phyloP scores from a whole-genome alignment of 1,140 invertebrate species.

The Akabosia matsudoensis region DNA sequence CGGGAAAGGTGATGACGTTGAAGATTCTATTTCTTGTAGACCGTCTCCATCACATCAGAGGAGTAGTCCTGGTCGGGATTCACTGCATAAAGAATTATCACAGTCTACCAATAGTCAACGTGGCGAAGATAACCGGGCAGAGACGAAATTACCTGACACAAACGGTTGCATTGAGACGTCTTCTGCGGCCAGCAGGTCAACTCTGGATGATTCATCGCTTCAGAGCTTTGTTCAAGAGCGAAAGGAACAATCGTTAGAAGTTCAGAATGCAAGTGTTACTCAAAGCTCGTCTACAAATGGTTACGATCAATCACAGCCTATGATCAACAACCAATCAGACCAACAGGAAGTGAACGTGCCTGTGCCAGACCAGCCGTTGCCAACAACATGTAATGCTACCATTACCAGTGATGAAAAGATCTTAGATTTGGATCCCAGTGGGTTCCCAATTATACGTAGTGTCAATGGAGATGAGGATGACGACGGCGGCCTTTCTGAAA shows the following conservation, averaged over 20 bases:
- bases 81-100: background rate
- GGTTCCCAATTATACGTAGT: background rate
- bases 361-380: background rate
- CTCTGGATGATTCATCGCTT: background rate
- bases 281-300: too few relatives aligned
- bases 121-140: background rate
- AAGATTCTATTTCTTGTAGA: background rate
- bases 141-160: background rate
- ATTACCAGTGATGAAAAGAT: background rate
- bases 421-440: background rate
- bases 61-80: background rate
- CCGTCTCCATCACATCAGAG: background rate
- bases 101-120: background rate
- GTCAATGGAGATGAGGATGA: conserved; percentile 10
- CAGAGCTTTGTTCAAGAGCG: background rate
- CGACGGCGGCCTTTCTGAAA: background rate
- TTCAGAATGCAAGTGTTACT: too few relatives aligned
- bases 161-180: background rate
- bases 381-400: background rate
- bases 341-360: background rate
- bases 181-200: background rate
- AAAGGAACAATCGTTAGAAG: background rate
- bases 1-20: conserved; percentile 45
- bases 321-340: background rate
- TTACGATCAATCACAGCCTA: too few relatives aligned